Base-by-base conservation (phyloP, 2,797 vertebrate genomes). In the Spinibarbus caldwelli region DNA sequence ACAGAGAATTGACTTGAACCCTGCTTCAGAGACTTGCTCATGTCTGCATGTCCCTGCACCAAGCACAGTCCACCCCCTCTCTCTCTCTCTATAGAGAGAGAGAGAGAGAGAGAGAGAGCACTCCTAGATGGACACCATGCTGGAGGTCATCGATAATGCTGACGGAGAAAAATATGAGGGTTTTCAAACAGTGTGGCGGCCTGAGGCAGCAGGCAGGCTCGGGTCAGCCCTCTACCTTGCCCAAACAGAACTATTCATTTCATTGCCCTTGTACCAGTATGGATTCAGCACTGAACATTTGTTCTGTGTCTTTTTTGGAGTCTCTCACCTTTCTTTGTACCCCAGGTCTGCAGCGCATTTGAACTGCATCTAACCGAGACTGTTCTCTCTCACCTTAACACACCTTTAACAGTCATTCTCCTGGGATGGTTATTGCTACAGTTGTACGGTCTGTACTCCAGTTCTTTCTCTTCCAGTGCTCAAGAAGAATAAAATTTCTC, bases 101-200 rank as follows among this genome's bases (percentile, higher is more conserved):
- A n/a, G n/a, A n/a, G n/a, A n/a, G n/a, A n/a, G n/a, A n/a, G n/a
- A n/a, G n/a, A n/a, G 12, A 64, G 49, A 78, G 67, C 52, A 36
- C 31, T 78, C 64, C 75, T 85, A 31, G 68, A 80, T 68, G 41
- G 82, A 68, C 64, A 81, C 38, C 49, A 70, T 73, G 72, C 79
- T 85, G 68, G 84, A 89, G 89, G 82, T 89, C 88, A 80, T 75
- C 15, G 21, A 86, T 70, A 62, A 83, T 83, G 88, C 86, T 90
- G 88, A 90, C 86, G 62, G 80, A 83, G 86, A 88, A 89, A 87
- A 89, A 86, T 80, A 86, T 79, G 64, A 86, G 62, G 82, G 81
- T 83, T 85, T 82, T 41, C 52, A 82, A 86, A 78, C 43, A 70
- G 81, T 83, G 75, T 82, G 73, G 78, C n/a, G 70, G 87, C 82